A percentile compares a stretch with the other conserved stretches of the same genome.
These are phyloP conservation scores for Elephantulus edwardii DNA, from an alignment of 2,113 vertebrate species.

Conservation along the genomic window DNA sequence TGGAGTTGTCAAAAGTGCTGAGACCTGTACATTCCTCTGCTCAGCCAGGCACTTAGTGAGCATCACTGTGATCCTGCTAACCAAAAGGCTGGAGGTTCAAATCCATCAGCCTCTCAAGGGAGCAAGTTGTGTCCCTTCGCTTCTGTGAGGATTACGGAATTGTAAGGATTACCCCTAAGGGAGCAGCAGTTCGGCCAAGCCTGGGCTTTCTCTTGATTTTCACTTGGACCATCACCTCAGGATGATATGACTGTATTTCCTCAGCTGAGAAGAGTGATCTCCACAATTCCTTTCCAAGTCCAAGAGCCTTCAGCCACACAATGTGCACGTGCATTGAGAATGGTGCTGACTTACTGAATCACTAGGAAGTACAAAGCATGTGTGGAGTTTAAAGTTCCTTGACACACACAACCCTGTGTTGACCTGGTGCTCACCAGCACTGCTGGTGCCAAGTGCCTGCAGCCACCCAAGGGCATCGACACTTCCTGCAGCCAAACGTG, in stretches of 20 bases:
- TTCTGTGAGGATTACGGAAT: neutral
- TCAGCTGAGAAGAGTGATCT: neutral
- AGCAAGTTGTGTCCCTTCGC: neutral
- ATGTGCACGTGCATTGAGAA: neutral
- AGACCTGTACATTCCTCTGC: neutral
- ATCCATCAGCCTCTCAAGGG: neutral
- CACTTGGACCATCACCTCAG: neutral
- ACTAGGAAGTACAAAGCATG: neutral
- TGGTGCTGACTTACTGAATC: neutral
- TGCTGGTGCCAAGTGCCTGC: neutral
- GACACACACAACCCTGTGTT: neutral
- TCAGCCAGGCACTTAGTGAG: neutral
- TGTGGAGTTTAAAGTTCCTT: neutral
- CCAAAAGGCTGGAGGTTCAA: neutral
- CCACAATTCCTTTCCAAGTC: neutral
- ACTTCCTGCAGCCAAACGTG: neutral
- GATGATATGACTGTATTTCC: neutral
- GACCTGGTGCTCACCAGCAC: neutral
- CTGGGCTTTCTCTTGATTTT: neutral
- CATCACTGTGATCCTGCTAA: neutral
- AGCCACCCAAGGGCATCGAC: neutral
- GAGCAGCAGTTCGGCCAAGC: accelerated
- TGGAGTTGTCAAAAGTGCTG: neutral
- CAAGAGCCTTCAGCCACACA: neutral
- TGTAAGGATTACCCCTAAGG: neutral